Percentiles rank a stretch among this genome's conserved stretches.
phyloP scores from a whole-genome alignment of 1,140 invertebrate genomes.

The Branchinecta lynchi region DNA sequence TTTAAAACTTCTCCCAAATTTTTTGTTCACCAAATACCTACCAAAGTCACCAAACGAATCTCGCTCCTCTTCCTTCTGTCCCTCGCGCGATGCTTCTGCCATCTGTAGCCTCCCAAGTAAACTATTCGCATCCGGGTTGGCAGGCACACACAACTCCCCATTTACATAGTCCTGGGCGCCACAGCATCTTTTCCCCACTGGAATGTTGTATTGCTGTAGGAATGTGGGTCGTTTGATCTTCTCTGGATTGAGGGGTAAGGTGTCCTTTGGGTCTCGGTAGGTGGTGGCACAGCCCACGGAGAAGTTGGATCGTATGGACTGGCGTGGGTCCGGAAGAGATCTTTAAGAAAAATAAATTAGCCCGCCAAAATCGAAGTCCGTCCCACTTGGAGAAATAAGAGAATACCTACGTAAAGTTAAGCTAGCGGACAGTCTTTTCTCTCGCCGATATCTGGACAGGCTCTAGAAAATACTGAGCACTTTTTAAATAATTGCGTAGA shows the following conservation, averaged over 20 bases:
- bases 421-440: no score
- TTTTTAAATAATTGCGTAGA: no score
- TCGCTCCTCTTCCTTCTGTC: background rate
- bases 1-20: no score
- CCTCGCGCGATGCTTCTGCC: background rate
- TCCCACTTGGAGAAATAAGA: no score
- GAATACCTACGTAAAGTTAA: no score
- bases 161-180: background rate
- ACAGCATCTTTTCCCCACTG: background rate
- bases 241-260: background rate
- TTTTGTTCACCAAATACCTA: background rate
- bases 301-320: background rate
- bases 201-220: constrained; percentile 9
- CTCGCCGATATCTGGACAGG: no score
- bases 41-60: background rate
- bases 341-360: no score
- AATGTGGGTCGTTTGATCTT: background rate
- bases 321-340: background rate
- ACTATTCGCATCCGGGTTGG: background rate
- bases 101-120: background rate
- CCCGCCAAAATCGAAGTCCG: no score
- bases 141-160: background rate
- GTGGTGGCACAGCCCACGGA: background rate
- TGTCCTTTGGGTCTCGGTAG: background rate
- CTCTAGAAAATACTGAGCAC: no score